Evolutionary conservation across 1,140 invertebrate genomes (phyloP).

Genomic region (Cydia strobilella): DNA sequence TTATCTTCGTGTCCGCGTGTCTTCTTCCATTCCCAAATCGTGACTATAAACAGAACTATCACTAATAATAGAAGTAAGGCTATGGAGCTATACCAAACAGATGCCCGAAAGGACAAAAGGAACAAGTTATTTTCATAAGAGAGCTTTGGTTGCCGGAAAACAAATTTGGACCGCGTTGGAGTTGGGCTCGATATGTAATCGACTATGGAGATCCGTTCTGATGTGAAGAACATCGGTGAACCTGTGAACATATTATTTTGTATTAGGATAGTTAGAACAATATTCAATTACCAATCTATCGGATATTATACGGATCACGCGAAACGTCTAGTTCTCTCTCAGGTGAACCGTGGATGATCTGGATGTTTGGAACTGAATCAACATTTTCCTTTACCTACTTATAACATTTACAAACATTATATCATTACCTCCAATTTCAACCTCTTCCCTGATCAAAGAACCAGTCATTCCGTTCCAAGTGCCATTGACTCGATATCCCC

Average conservation of each 20-base stretch:
- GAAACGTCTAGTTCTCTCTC: too few species aligned
- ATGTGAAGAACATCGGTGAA: slow-evolving; percentile 82
- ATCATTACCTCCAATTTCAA: slow-evolving; percentile 82
- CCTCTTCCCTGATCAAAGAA: slow-evolving; percentile 79
- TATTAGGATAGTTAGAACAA: background rate
- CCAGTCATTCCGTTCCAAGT: slow-evolving; percentile 85
- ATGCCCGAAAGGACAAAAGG: slow-evolving; percentile 81
- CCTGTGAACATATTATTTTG: slow-evolving; percentile 59
- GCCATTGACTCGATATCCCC: slow-evolving; percentile 80
- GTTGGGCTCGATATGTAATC: slow-evolving; percentile 83
- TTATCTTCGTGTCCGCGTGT: slow-evolving; percentile 5
- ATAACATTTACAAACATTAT: background rate
- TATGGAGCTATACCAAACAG: slow-evolving; percentile 81
- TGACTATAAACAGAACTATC: slow-evolving; percentile 64
- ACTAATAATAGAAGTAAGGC: slow-evolving; percentile 75
- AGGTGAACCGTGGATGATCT: too few species aligned
- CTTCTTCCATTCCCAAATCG: slow-evolving; percentile 73
- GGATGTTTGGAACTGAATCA: too few species aligned
- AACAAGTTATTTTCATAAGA: slow-evolving; percentile 85
- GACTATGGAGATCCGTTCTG: slow-evolving; percentile 81
- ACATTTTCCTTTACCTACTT: too few species aligned
- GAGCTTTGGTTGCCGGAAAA: slow-evolving; percentile 84
- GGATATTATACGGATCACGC: too few species aligned
- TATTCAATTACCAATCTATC: background rate
- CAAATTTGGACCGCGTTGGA: slow-evolving; percentile 82